Evolutionary conservation across 2,888 invertebrate species (phyloP).

Genomic region (Nomada ferruginata): DNA sequence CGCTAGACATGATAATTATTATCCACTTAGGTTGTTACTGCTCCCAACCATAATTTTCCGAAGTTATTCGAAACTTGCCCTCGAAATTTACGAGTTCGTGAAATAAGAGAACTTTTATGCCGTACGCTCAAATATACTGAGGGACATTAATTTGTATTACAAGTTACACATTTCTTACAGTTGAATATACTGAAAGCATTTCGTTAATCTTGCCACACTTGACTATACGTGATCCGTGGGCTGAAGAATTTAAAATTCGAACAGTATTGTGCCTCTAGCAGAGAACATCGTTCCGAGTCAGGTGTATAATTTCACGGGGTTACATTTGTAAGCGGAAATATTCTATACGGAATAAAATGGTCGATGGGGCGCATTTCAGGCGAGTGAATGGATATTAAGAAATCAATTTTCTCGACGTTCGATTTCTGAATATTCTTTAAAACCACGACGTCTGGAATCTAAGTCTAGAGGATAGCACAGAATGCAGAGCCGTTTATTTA

Average conservation of each 20-base stretch:
- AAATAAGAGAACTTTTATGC: background rate
- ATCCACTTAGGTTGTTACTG: background rate
- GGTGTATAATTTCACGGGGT: slow-evolving; percentile 27
- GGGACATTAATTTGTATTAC: too few relatives aligned
- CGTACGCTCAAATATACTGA: too few relatives aligned
- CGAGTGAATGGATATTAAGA: background rate
- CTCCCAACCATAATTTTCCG: background rate
- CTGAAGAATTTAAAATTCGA: slow-evolving; percentile 30
- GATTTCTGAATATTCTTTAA: slow-evolving; percentile 2
- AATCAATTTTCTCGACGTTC: background rate
- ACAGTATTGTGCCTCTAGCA: slow-evolving; percentile 22
- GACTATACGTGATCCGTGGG: background rate
- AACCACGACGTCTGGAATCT: background rate
- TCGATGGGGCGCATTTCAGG: too few relatives aligned
- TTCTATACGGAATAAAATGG: slow-evolving; percentile 27
- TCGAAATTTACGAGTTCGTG: background rate
- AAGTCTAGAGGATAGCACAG: background rate
- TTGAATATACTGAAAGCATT: background rate
- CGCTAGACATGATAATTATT: background rate
- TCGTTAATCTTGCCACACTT: background rate
- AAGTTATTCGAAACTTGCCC: background rate
- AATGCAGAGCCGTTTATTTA: slow-evolving; percentile 10
- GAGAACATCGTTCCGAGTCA: slow-evolving; percentile 1
- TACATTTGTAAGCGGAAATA: slow-evolving; percentile 36
- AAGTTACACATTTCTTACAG: background rate